Conservation (phyloP, 2,888 invertebrate species). For the Lysandra coridon region DNA sequence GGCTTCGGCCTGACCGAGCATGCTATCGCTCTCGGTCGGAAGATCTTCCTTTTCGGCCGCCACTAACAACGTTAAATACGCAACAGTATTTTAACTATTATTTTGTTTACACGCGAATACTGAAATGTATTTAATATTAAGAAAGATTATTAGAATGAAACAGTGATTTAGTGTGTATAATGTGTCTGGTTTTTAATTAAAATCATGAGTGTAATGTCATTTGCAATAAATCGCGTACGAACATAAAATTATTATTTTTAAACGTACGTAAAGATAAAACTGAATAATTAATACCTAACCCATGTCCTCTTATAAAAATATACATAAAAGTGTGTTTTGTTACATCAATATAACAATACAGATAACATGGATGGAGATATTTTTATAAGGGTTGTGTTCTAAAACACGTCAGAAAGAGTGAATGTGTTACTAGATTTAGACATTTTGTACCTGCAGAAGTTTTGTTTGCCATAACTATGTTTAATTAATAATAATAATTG, state of each 20-base stretch:
- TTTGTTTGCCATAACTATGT: slow-evolving; percentile 6
- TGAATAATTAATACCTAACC: no score
- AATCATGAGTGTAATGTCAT: background rate
- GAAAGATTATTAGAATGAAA: background rate
- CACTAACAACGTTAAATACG: background rate
- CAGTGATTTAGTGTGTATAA: background rate
- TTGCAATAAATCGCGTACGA: background rate
- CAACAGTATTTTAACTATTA: background rate
- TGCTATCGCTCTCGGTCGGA: no score
- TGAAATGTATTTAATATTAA: background rate
- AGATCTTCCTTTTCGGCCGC: no score
- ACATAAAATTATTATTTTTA: background rate
- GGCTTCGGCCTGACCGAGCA: no score
- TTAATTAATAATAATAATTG: background rate
- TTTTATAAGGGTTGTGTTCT: background rate
- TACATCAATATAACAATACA: no score
- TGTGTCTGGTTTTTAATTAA: background rate
- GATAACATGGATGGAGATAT: no score
- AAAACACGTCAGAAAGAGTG: background rate
- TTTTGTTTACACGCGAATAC: background rate
- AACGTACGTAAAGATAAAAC: background rate
- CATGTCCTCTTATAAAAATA: no score
- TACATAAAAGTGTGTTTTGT: no score
- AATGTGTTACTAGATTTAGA: slow-evolving; percentile 9
- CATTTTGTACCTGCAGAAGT: slow-evolving; percentile 15